Evolutionary conservation across 1,140 invertebrate species (phyloP), one percentile per base, ranked within the genome.

Genomic region (Sycophaga agraensis): DNA sequence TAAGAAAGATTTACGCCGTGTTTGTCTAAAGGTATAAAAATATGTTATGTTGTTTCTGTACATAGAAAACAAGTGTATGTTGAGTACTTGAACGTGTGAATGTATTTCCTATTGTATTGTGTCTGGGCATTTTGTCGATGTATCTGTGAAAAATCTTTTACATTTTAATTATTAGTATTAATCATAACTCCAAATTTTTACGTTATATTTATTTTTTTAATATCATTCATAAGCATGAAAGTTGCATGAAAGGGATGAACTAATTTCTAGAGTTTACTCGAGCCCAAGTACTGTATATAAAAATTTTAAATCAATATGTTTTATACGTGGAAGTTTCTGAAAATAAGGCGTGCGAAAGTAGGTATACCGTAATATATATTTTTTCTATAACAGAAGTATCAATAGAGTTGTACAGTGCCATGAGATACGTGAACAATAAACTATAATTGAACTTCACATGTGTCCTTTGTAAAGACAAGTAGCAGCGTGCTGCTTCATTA

Each of bases 41-140:
- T 71, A 71, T 68, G 65, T 65, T 58, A n/a, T 71, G 66, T 71
- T 31, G 64, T 50, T 39, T 55, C 26, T 61, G 59, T 53, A 64
- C 45, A 66, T 69, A 63, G 16, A 28, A 56, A 14, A 12, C 50
- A 16, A 0, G 17, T 19, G 14, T 17, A 37, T 9, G 48, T 50
- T 2, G 22, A 43, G 43, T 42, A 8, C 14, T 31, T 51, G 22
- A n/a, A n/a, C n/a, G n/a, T n/a, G n/a, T n/a, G n/a, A 19, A n/a
- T 54, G 17, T 11, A 48, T 54, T 21, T 48, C 59, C 34, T 61
- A n/a, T 48, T 28, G 14, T 6, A 49, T 26, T 17, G 48, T 17
- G 55, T 22, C 48, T 66, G 59, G 63, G 69, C 64, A 68, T 68
- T 70, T 59, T 4, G 51, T 55, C 21, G 53, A 39, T 59, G 37